Evolutionary conservation across 2,888 invertebrate genomes (phyloP), one percentile per base, ranked within the genome.

Genomic region (Amphipoea lucens): DNA sequence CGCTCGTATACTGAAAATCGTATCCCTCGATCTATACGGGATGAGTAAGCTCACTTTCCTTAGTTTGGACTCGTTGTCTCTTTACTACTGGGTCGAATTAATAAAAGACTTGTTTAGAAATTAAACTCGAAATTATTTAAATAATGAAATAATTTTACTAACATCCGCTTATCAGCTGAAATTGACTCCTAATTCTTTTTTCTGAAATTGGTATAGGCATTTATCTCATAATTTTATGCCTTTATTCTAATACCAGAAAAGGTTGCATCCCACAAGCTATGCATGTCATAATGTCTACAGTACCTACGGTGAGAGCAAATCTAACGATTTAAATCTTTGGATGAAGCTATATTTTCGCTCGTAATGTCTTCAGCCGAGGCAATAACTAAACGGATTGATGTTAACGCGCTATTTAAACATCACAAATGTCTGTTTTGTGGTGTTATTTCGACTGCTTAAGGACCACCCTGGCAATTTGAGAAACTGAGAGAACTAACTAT

Each of bases 361-460:
- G 20, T 73, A 69, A 83, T 29, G 51, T 48, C 67, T 86, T 62
- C 17, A 62, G 23, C 4, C 62, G 9, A 60, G 60, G 69, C 51
- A 65, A 83, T 87, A 84, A 84, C 75, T 75, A 78, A 69, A 66
- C 65, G 20, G 23, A 78, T 78, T 48, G 48, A 74, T 83, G 48
- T 87, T 83, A 83, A 87, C 74, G 66, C 45, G 63, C 60, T 66
- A 68, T 72, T 65, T 71, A 74, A 84, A 54, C 2, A 78, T 75
- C 84, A 67, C 71, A 62, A 78, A 78, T 69, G 60, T 68, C 83
- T 6, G 29, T 70, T 83, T 65, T 6, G 40, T 86, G 57, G 20
- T 48, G 74, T 78, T 65, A 42, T 73, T 76, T 57, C n/a, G 69
- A 57, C n/a, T 60, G 36, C 14, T 54, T 20, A 29, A 36, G 20